Evolutionary conservation across 2,888 invertebrate species (phyloP).

Genomic region (Myathropa florea): DNA sequence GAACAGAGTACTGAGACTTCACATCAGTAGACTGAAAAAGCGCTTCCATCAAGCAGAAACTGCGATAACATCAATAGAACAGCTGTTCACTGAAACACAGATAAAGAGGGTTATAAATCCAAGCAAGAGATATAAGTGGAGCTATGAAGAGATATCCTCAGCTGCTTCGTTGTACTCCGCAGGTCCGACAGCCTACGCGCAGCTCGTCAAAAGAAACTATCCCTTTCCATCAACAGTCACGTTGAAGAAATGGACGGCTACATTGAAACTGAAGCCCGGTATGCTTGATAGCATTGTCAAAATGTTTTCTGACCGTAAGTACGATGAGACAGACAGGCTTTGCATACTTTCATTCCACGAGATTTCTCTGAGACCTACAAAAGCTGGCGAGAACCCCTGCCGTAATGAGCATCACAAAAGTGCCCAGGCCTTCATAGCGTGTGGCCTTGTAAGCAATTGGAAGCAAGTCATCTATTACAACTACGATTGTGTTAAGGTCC

Average conservation of each 20-base stretch:
- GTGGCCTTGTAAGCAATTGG: slow-evolving; percentile 25
- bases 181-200: slow-evolving; percentile 5
- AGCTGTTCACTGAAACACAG: slow-evolving; percentile 26
- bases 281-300: background rate
- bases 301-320: background rate
- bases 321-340: background rate
- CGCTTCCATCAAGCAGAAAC: slow-evolving; percentile 9
- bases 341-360: slow-evolving; percentile 45
- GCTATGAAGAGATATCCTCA: slow-evolving; percentile 21
- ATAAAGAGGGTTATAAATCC: slow-evolving; percentile 16
- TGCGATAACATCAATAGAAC: background rate
- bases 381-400: background rate
- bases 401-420: background rate
- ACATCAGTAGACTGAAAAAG: background rate
- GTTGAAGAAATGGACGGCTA: slow-evolving; percentile 17
- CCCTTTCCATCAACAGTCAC: slow-evolving; percentile 6
- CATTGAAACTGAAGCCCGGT: slow-evolving; percentile 17
- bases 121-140: slow-evolving; percentile 28
- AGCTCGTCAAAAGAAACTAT: background rate
- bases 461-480: slow-evolving; percentile 26
- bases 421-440: slow-evolving; percentile 2
- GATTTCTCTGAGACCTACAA: background rate
- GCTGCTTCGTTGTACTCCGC: slow-evolving; percentile 32
- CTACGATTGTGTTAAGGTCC: background rate
- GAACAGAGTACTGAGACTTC: background rate